These are phyloP conservation scores for Nannoperca obscura DNA, from an alignment of 2,797 vertebrate species.

Conservation along the genomic window DNA sequence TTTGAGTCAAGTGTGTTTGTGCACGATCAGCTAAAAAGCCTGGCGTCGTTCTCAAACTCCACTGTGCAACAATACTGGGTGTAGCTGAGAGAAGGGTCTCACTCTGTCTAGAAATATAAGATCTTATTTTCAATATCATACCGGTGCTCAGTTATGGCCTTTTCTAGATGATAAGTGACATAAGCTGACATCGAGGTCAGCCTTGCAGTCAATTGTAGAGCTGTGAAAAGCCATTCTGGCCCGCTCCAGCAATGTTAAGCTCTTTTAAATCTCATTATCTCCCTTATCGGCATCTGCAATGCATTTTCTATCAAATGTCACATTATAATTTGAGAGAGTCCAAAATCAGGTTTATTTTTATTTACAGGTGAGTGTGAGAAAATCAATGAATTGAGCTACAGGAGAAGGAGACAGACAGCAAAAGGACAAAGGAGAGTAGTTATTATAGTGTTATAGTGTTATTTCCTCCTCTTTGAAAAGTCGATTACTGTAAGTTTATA, in stretches of 20 bases:
- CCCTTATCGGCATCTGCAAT: slow-evolving; percentile 60
- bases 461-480: slow-evolving; percentile 11
- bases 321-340: slow-evolving; percentile 66
- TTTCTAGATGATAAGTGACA: slow-evolving; percentile 70
- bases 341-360: slow-evolving; percentile 45
- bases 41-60: slow-evolving; percentile 34
- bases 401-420: not conserved
- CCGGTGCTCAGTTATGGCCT: slow-evolving; percentile 53
- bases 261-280: slow-evolving; percentile 72
- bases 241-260: slow-evolving; percentile 59
- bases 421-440: slow-evolving; percentile 1
- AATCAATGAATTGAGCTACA: slow-evolving; percentile 44
- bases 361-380: slow-evolving; percentile 49
- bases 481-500: not conserved
- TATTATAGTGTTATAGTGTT: slow-evolving; percentile 4
- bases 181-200: slow-evolving; percentile 67
- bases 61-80: slow-evolving; percentile 29
- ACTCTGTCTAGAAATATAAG: slow-evolving; percentile 51
- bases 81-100: slow-evolving; percentile 25
- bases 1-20: slow-evolving; percentile 61
- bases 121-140: slow-evolving; percentile 48
- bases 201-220: slow-evolving; percentile 60
- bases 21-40: slow-evolving; percentile 74
- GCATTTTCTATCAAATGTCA: slow-evolving; percentile 75
- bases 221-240: slow-evolving; percentile 61